Base-by-base conservation (phyloP, 2,113 vertebrate genomes). In the Halcyon malimbica region DNA sequence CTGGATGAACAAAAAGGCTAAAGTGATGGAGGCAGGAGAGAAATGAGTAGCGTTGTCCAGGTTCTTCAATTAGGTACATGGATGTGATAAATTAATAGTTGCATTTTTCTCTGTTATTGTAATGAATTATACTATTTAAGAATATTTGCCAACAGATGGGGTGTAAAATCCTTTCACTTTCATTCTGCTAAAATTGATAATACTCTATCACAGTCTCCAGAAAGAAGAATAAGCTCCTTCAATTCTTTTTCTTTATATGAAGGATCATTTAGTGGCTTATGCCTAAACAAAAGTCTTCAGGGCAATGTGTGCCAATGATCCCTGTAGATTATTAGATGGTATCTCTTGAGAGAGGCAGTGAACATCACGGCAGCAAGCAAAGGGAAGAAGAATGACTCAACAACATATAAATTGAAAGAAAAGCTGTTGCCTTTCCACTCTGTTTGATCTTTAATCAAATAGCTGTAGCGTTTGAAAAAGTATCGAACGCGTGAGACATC, bases 381-480 rank as follows among this genome's bases (percentile, higher is more conserved):
- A 76, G 67, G 75, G 57, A 64, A 81, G 65, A 77, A 41, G 68
- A 53, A 77, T 90, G 90, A 87, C 44, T 87, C 86, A 86, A 83
- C 56, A 41, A 35, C 2, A 1, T 19, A 21, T 25, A 74, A 79
- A 67, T 8, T 3, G 62, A 59, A 87, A 89, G 73, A 35, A 79
- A 79, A 92, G 56, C 80, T 64, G 50, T 71, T 84, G 70, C 69
- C 73, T 81, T 70, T 87, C 54, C 21, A 8, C 51, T 88, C 76
- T 65, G 59, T 94, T 91, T 95, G 78, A 94, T 94, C 87, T 93
- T 86, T 75, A 84, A 87, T 90, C 92, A 86, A 90, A 70, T 48
- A 39, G 13, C 41, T 51, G 50, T 23, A 71, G 56, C 0, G 3
- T 94, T 91, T 89, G 87, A 89, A 93, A 93, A 81, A 74, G 56